phyloP scores from a whole-genome alignment of 2,888 invertebrate genomes.

The Diadromus collaris region DNA sequence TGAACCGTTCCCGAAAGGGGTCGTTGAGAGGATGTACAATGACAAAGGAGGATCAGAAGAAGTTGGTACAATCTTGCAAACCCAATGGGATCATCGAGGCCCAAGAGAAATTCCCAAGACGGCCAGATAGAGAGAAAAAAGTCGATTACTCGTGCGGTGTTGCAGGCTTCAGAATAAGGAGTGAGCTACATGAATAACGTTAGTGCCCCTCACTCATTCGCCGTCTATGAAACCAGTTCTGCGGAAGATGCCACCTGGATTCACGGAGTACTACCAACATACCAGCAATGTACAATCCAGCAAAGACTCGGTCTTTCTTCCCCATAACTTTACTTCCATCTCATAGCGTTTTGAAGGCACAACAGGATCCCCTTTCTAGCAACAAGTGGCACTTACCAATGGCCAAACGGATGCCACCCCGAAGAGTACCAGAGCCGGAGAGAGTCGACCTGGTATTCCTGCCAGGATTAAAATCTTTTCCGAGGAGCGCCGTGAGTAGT shows the following conservation, averaged over 20 bases:
- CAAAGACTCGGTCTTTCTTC: neutral
- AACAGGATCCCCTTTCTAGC: neutral
- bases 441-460: conserved; percentile 2
- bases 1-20: no score
- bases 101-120: no score
- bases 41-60: no score
- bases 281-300: neutral
- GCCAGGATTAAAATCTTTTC: conserved; percentile 32
- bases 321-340: neutral
- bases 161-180: conserved; percentile 11
- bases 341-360: neutral
- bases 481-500: neutral
- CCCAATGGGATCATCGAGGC: no score
- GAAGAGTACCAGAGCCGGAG: neutral
- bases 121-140: no score
- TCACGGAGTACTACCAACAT: neutral
- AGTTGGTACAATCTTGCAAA: no score
- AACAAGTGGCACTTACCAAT: conserved; percentile 20
- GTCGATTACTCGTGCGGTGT: neutral
- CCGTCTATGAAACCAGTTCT: neutral
- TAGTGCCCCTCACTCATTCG: neutral
- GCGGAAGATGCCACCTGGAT: neutral
- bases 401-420: neutral
- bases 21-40: no score
- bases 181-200: conserved; percentile 26